phyloP scores from a whole-genome alignment of 2,888 invertebrate species.

The Ceriagrion tenellum region DNA sequence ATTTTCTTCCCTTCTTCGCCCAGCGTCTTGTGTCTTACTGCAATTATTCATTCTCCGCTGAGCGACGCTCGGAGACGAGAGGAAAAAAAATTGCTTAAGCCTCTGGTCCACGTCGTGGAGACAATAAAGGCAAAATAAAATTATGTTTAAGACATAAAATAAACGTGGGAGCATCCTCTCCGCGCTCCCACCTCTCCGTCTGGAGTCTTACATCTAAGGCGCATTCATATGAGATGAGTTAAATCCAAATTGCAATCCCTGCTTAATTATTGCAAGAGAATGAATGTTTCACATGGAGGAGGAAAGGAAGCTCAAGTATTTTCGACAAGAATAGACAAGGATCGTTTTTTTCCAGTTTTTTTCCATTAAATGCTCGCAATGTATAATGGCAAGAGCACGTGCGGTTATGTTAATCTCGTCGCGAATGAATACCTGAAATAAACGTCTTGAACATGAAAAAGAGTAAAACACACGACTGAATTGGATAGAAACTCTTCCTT shows the following conservation, averaged over 20 bases:
- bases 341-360: not conserved
- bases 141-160: not conserved
- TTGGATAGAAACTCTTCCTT: too few relatives aligned
- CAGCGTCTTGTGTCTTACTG: not conserved
- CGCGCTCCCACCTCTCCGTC: not conserved
- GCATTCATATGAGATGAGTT: constrained; percentile 10
- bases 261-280: not conserved
- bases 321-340: not conserved
- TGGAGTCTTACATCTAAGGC: not conserved
- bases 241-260: not conserved
- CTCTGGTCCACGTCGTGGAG: not conserved
- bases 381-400: not conserved
- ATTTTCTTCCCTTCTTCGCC: not conserved
- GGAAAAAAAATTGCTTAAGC: not conserved
- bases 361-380: not conserved
- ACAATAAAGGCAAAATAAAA: not conserved
- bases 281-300: not conserved
- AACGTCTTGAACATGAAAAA: too few relatives aligned
- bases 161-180: not conserved
- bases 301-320: not conserved
- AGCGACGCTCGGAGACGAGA: not conserved
- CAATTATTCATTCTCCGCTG: constrained; percentile 31
- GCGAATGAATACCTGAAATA: too few relatives aligned
- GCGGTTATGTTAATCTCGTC: not conserved
- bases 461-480: too few relatives aligned